Conservation (phyloP, 2,113 vertebrate species). For the Gadus chalcogrammus region DNA sequence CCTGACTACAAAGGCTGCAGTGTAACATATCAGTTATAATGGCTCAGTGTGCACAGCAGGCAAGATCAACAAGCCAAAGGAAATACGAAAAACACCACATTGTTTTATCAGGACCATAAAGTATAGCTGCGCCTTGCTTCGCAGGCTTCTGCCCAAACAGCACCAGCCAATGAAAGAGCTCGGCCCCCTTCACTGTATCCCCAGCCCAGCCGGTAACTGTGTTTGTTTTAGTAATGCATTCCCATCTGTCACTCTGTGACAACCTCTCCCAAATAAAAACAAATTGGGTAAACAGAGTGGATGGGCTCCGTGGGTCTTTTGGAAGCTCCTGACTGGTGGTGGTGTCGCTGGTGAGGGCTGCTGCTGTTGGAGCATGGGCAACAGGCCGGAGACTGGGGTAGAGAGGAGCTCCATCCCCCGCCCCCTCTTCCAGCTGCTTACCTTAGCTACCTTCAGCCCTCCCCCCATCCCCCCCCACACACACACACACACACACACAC, state of each 20-base stretch:
- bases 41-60: slow-evolving; percentile 33
- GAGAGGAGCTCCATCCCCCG: neutral
- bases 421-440: slow-evolving; percentile 34
- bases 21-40: slow-evolving; percentile 33
- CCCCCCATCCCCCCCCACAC: no score
- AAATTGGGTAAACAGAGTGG: slow-evolving; percentile 43
- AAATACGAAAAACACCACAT: neutral
- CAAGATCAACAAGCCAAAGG: slow-evolving; percentile 20
- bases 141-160: slow-evolving; percentile 7
- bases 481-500: no score
- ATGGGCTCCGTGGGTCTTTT: slow-evolving; percentile 25
- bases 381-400: slow-evolving; percentile 48
- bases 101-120: slow-evolving; percentile 8
- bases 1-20: slow-evolving; percentile 39
- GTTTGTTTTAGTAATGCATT: slow-evolving; percentile 59
- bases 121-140: slow-evolving; percentile 1
- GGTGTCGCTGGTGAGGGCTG: slow-evolving; percentile 43
- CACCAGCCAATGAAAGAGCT: slow-evolving; percentile 5
- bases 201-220: slow-evolving; percentile 32
- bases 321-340: slow-evolving; percentile 19
- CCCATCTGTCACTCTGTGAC: slow-evolving; percentile 53
- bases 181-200: slow-evolving; percentile 23
- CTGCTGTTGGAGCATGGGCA: slow-evolving; percentile 35
- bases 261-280: slow-evolving; percentile 41
- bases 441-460: no score